A percentile compares a stretch with the other conserved stretches of the same genome.
Conservation (phyloP, 1,140 invertebrate species). For the Leptopilina boulardi region DNA sequence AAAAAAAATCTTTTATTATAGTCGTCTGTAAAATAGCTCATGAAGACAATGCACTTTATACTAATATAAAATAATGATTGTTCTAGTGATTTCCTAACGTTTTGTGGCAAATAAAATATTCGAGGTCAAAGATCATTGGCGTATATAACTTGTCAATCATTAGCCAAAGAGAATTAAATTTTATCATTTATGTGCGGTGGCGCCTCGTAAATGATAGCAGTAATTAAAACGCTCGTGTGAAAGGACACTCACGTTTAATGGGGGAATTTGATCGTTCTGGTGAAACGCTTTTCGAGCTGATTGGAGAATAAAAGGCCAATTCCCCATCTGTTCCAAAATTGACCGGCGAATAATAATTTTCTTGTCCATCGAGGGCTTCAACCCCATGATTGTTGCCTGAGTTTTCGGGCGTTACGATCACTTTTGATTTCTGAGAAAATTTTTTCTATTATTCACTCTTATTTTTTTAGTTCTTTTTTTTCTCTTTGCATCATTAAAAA, state of each 20-base stretch:
- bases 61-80: conserved; percentile 30
- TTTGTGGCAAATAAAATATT: neutral
- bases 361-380: conserved; percentile 48
- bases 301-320: conserved; percentile 64
- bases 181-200: conserved; percentile 33
- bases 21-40: conserved; percentile 18
- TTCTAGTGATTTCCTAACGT: neutral
- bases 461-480: neutral
- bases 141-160: conserved; percentile 30
- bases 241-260: conserved; percentile 62
- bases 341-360: conserved; percentile 55
- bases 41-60: conserved; percentile 18
- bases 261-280: conserved; percentile 56
- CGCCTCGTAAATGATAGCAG: conserved; percentile 7
- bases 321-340: conserved; percentile 61
- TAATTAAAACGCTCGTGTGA: conserved; percentile 48
- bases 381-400: conserved; percentile 36
- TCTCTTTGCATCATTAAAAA: too few relatives aligned
- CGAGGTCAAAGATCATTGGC: conserved; percentile 23
- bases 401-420: conserved; percentile 42
- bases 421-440: conserved; percentile 47
- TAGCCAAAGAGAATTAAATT: conserved; percentile 18
- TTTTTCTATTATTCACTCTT: conserved; percentile 35
- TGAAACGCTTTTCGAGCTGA: conserved; percentile 66
- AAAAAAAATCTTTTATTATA: conserved; percentile 37